These are phyloP conservation scores for Cantharis nigra DNA, from an alignment of 2,888 invertebrate genomes.

Conservation along the genomic window DNA sequence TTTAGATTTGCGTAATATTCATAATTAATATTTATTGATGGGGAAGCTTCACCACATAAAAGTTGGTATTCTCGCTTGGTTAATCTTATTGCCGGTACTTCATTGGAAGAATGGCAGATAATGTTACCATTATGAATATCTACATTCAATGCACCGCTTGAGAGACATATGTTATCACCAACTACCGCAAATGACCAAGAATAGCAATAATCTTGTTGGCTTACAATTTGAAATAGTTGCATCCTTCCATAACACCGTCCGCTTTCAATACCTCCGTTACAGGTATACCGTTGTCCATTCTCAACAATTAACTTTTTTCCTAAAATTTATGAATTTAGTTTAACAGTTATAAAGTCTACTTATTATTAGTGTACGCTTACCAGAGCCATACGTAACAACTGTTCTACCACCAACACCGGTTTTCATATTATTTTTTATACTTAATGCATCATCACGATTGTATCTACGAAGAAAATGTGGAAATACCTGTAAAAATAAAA, in stretches of 20 bases:
- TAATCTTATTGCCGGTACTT: not conserved
- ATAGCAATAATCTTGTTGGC: not conserved
- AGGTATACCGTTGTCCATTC: not conserved
- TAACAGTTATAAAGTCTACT: not conserved
- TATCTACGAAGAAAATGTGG: not conserved
- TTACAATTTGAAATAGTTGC: not conserved
- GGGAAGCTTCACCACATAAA: not conserved
- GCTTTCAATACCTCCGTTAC: not conserved
- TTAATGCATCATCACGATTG: not conserved
- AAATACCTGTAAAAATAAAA: not conserved
- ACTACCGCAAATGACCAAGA: not conserved
- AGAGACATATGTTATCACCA: not conserved
- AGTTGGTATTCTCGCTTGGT: not conserved
- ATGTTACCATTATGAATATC: not conserved
- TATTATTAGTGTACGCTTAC: not conserved
- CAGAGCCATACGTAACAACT: not conserved
- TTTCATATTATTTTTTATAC: not conserved
- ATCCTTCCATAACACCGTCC: not conserved
- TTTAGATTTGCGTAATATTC: conserved; percentile 10
- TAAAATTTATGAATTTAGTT: not conserved
- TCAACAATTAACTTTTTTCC: not conserved
- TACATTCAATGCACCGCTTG: not conserved
- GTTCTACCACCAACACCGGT: not conserved
- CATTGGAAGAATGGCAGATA: not conserved
- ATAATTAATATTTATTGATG: not conserved